Conservation (phyloP, 1,140 invertebrate species). For the Lepidotrigona ventralis region DNA sequence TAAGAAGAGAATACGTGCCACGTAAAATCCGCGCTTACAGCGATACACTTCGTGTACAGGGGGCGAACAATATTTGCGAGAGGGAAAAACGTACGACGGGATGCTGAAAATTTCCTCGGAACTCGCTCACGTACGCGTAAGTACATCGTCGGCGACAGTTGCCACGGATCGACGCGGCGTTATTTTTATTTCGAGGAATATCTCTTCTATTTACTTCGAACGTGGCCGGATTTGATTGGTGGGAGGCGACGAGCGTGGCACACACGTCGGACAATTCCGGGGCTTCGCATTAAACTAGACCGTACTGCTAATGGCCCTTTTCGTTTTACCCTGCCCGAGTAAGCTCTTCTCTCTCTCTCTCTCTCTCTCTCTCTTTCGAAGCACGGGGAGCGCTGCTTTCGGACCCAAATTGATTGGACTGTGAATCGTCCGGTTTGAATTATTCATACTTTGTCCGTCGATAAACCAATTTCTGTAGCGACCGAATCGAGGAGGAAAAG, state of each 20-base stretch:
- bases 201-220: slow-evolving; percentile 13
- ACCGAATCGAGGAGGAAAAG: slow-evolving; percentile 64
- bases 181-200: slow-evolving; percentile 4
- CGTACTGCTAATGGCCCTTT: slow-evolving; percentile 61
- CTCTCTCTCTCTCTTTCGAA: neutral
- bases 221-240: slow-evolving; percentile 23
- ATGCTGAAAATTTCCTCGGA: neutral
- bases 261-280: slow-evolving; percentile 1
- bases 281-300: slow-evolving; percentile 58
- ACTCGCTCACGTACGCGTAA: neutral
- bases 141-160: neutral
- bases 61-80: neutral
- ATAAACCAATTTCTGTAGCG: slow-evolving; percentile 70
- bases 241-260: neutral
- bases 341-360: slow-evolving; percentile 11
- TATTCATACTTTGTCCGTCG: slow-evolving; percentile 74
- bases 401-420: slow-evolving; percentile 76
- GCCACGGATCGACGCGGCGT: neutral
- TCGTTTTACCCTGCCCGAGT: slow-evolving; percentile 48
- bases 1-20: slow-evolving; percentile 12
- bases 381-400: slow-evolving; percentile 53
- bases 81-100: neutral
- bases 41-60: neutral
- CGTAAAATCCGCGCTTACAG: neutral
- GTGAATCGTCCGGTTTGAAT: slow-evolving; percentile 75